These are phyloP conservation scores for Strix uralensis DNA, from an alignment of 2,113 vertebrate species.

Conservation along the genomic window DNA sequence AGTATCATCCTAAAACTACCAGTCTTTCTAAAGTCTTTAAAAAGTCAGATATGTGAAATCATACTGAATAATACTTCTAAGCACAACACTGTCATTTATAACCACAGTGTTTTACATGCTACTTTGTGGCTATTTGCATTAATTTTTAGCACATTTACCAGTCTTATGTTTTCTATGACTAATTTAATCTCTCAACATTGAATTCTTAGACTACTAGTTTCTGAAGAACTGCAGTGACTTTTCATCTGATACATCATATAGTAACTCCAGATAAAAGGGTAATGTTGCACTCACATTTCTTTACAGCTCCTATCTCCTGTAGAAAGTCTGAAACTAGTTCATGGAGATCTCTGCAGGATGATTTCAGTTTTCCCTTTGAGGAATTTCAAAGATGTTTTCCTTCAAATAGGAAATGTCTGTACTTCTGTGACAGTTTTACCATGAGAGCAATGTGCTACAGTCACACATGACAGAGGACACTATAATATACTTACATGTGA, in stretches of 20 bases:
- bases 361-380: neutral
- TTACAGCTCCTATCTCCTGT: slow-evolving; percentile 8
- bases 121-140: neutral
- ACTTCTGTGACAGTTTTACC: neutral
- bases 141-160: neutral
- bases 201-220: neutral
- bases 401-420: neutral
- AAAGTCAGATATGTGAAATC: neutral
- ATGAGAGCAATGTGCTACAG: neutral
- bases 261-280: slow-evolving; percentile 6
- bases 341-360: neutral
- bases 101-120: neutral
- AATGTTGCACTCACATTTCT: neutral
- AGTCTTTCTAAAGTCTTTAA: neutral
- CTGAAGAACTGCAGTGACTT: neutral
- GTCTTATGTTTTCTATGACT: neutral
- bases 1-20: neutral
- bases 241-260: slow-evolving; percentile 7
- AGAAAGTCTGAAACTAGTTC: slow-evolving; percentile 22
- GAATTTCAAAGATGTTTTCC: slow-evolving; percentile 15
- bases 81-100: neutral
- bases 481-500: neutral
- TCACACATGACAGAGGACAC: neutral
- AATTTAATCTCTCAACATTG: neutral
- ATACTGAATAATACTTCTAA: neutral